Evolutionary conservation across 2,113 vertebrate species (phyloP), one percentile per base, ranked within the genome.

Genomic region (Callospermophilus lateralis): DNA sequence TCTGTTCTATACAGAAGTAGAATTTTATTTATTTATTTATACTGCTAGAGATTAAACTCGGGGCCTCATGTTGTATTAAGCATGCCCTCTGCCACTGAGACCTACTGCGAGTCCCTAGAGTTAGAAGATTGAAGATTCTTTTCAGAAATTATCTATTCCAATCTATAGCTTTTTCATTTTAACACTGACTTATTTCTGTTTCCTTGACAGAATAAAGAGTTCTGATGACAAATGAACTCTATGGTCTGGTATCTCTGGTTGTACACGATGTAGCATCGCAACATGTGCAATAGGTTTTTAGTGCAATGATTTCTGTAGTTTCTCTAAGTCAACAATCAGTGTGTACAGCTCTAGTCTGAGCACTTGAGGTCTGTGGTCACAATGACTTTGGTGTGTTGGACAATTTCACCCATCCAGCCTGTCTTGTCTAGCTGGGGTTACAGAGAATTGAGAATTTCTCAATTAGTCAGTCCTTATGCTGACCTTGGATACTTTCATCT

Each of bases 401-500:
- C n/a, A 1, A 28, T 96, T 84, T 96, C 83, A 96, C 90, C 28
- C 53, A 19, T 34, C 53, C 1, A 24, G 11, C 55, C 32, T 8
- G 12, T 92, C 94, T 4, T 30, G 12, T 81, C n/a, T 67, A 26
- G 1, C 76, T 51, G 92, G 90, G 80, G 39, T 22, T 77, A 26
- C 45, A 93, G 32, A 34, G 94, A 61, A 45, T 15, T 28, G 78
- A 92, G 87, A 58, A 19, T 26, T 1, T 96, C 51, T 32, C 68
- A 45, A 13, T 86, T 89, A 85, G 51, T 74, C 8, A 74, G 37
- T 73, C 3, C 39, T 86, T 92, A 1, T 51, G 53, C 39, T 53
- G 39, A 73, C 98, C 84, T 73, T 87, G 72, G 48, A n/a, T 24
- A 9, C 34, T 94, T 98, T 15, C n/a, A 48, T 70, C 39, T 0